Evolutionary conservation across 1,140 invertebrate species (phyloP).

Genomic region (Branchinecta lynchi): DNA sequence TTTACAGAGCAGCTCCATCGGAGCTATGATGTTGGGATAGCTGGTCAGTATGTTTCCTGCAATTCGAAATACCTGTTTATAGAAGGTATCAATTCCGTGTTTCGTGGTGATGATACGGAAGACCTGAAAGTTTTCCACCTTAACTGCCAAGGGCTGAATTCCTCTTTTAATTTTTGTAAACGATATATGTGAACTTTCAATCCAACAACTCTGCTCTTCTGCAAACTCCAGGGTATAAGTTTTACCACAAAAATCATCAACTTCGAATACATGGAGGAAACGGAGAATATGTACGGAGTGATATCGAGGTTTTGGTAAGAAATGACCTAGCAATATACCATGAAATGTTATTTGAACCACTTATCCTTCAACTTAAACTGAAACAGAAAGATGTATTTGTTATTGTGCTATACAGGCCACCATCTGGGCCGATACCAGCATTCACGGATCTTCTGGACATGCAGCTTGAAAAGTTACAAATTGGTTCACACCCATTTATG

Average conservation of each 20-base stretch:
- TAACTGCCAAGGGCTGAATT: constrained; percentile 1
- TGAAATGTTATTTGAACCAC: too few relatives aligned
- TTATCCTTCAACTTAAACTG: too few relatives aligned
- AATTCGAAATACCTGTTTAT: constrained; percentile 2
- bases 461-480: constrained; percentile 5
- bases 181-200: background rate
- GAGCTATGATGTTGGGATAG: constrained; percentile 9
- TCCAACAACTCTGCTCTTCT: background rate
- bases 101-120: constrained; percentile 4
- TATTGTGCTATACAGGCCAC: too few relatives aligned
- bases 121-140: constrained; percentile 9
- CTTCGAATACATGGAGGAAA: too few relatives aligned
- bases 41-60: constrained; percentile 9
- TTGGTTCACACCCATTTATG: constrained; percentile 5
- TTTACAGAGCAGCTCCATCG: constrained; percentile 8
- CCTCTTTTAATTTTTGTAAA: constrained; percentile 7
- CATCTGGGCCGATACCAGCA: too few relatives aligned
- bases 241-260: too few relatives aligned
- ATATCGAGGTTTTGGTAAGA: too few relatives aligned
- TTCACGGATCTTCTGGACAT: too few relatives aligned
- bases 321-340: too few relatives aligned
- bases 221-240: constrained; percentile 2
- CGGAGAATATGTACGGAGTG: too few relatives aligned
- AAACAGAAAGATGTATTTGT: too few relatives aligned
- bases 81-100: constrained; percentile 6